Evolutionary conservation across 2,888 invertebrate species (phyloP).

Genomic region (Elegia similella): DNA sequence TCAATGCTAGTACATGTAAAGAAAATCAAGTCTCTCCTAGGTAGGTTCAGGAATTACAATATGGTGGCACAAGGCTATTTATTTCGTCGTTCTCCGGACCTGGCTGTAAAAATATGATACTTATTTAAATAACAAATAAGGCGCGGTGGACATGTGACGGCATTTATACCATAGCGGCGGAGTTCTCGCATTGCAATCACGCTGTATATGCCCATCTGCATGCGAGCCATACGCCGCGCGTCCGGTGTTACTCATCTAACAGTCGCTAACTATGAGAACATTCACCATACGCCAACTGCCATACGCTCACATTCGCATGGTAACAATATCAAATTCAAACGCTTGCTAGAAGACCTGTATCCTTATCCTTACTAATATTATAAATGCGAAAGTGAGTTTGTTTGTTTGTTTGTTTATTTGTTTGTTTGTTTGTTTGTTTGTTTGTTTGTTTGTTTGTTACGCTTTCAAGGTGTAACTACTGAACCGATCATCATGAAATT

Average conservation of each 20-base stretch:
- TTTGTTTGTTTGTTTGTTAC: too few species aligned
- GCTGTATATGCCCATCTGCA: constrained; percentile 62
- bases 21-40: not conserved
- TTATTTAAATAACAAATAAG: constrained; percentile 70
- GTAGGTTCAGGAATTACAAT: not conserved
- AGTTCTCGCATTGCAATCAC: constrained; percentile 75
- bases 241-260: constrained; percentile 77
- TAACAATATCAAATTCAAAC: constrained; percentile 17
- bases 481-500: too few species aligned
- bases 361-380: too few species aligned
- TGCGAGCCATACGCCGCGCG: constrained; percentile 62
- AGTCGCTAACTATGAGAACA: constrained; percentile 57
- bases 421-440: too few species aligned
- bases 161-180: constrained; percentile 72
- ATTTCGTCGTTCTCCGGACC: not conserved
- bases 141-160: constrained; percentile 63
- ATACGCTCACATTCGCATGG: constrained; percentile 19
- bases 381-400: too few species aligned
- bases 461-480: too few species aligned
- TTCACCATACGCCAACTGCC: constrained; percentile 35
- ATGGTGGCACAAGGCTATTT: not conserved
- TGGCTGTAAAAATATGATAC: constrained; percentile 60
- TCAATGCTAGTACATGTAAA: not conserved
- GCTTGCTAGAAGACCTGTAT: not conserved
- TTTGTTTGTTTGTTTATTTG: too few species aligned